phyloP scores from a whole-genome alignment of 2,888 invertebrate species.

The Podotricha telesiphe region DNA sequence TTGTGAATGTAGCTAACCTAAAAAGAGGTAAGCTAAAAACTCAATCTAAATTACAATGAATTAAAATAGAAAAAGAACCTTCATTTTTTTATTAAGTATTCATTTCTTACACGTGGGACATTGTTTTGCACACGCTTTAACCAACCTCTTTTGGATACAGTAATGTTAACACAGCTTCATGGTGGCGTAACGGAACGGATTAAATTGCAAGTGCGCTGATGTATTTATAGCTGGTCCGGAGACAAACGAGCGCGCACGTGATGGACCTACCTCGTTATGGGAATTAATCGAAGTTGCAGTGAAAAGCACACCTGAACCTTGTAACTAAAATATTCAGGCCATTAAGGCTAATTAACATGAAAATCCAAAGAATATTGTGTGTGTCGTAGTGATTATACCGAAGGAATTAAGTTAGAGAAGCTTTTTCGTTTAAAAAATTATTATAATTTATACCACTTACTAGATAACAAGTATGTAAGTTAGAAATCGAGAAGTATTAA shows the following conservation, averaged over 20 bases:
- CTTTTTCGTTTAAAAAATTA: neutral
- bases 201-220: slow-evolving; percentile 83
- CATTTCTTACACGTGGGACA: neutral
- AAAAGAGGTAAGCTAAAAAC: neutral
- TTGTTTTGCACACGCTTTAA: slow-evolving; percentile 18
- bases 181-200: slow-evolving; percentile 77
- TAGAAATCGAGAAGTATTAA: too few species aligned
- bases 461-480: too few species aligned
- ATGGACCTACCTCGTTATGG: slow-evolving; percentile 83
- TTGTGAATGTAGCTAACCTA: too few species aligned
- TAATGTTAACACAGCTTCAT: slow-evolving; percentile 53
- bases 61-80: neutral
- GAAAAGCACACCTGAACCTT: slow-evolving; percentile 74
- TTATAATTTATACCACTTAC: neutral
- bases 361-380: slow-evolving; percentile 37
- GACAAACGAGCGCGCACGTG: slow-evolving; percentile 81
- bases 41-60: neutral
- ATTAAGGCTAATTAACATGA: slow-evolving; percentile 50
- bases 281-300: slow-evolving; percentile 82
- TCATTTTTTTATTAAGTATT: neutral
- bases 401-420: neutral
- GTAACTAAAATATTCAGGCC: slow-evolving; percentile 72
- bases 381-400: slow-evolving; percentile 9
- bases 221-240: slow-evolving; percentile 81
- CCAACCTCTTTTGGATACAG: slow-evolving; percentile 36